Percentiles rank a stretch among this genome's conserved stretches.
These are phyloP conservation scores for Polia nebulosa DNA, from an alignment of 2,888 invertebrate species.

Conservation along the genomic window DNA sequence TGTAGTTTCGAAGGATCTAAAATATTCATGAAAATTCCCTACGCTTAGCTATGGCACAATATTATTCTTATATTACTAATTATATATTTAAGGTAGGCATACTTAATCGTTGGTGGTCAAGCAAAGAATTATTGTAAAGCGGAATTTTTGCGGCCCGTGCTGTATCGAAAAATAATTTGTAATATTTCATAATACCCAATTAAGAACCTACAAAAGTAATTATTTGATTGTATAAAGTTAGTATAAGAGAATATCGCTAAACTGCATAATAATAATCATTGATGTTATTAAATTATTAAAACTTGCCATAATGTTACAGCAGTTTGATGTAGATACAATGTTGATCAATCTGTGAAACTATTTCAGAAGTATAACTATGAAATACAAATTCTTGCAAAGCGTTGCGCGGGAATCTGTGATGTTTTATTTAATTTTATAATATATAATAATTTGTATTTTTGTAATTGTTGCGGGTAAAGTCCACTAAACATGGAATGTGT, in stretches of 20 bases:
- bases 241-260: conserved; percentile 22
- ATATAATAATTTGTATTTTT: conserved; percentile 52
- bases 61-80: conserved; percentile 18
- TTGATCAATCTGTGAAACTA: conserved; percentile 22
- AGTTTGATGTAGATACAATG: conserved; percentile 2
- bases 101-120: conserved; percentile 15
- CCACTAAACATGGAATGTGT: conserved; percentile 1
- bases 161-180: conserved; percentile 25
- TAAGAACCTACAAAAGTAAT: conserved; percentile 21
- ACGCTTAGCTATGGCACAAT: conserved; percentile 26
- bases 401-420: conserved; percentile 64
- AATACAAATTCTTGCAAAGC: conserved; percentile 42
- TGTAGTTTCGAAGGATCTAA: conserved; percentile 23
- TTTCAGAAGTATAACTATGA: conserved; percentile 53
- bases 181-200: conserved; percentile 15
- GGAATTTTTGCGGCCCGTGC: conserved; percentile 21
- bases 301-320: conserved; percentile 49
- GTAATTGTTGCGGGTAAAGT: conserved; percentile 29
- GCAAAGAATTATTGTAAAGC: conserved; percentile 2
- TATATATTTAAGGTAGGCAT: conserved; percentile 12
- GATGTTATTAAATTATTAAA: conserved; percentile 46
- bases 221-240: conserved; percentile 35
- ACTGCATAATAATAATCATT: conserved; percentile 57
- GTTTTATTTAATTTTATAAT: conserved; percentile 54
- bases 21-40: conserved; percentile 21